Evolutionary conservation across 1,140 invertebrate genomes (phyloP), one percentile per base, ranked within the genome.

Genomic region (Rhynchophorus ferrugineus): DNA sequence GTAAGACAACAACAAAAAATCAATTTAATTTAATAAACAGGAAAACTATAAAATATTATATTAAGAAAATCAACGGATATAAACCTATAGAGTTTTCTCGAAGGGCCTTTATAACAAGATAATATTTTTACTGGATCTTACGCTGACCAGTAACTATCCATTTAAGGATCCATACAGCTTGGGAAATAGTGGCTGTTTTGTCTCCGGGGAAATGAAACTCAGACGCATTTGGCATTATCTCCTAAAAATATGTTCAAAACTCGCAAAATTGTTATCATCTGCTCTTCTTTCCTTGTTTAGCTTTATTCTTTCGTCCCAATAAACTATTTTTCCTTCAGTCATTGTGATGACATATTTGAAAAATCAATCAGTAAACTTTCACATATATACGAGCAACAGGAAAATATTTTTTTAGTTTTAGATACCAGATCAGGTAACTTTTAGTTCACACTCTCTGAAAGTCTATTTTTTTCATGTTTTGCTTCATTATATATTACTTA

Each of bases 51-150:
- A 29, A 29, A 29, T 29, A 29, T 11, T 3, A 7, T 39, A 14
- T 17, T 39, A 16, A 17, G 16, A 39, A 7, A 16, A 39, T 16
- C 16, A 18, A 17, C 16, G 11, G 17, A 18, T 20, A 41, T 19
- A 41, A 33, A 44, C 21, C 7, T 29, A 24, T 44, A 17, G 21
- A 1, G 43, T 45, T 45, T 49, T 14, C 36, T 47, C 44, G 18
- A 36, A 54, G 19, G 52, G 46, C 57, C 52, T 57, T 57, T 57
- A 60, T 60, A 61, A 60, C 56, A 53, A 54, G 50, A 63, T 61
- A 61, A 63, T 63, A 58, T 63, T 63, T 63, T 61, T 60, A 63
- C 56, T 58, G 49, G 60, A 53, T 63, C 60, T 57, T 58, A 61
- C 50, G 43, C 53, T 61, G 58, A 58, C 53, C 60, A 63, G 57